Evolutionary conservation across 2,113 vertebrate species (phyloP).

Genomic region (Actenoides lindsayi): DNA sequence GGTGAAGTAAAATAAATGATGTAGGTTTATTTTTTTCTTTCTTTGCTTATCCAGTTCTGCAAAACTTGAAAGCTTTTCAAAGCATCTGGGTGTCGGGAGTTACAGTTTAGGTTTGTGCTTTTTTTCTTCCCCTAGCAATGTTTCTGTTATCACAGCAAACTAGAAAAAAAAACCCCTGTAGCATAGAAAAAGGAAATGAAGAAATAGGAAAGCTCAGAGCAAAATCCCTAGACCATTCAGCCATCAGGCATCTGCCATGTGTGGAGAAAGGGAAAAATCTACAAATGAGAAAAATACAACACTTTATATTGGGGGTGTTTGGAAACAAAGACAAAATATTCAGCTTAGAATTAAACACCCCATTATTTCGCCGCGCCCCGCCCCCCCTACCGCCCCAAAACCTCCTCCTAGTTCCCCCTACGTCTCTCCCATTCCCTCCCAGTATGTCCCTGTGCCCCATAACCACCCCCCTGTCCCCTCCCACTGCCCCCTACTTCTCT

Average conservation of each 20-base stretch:
- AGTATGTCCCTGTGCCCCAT: too few relatives aligned
- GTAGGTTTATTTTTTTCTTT: conserved; percentile 45
- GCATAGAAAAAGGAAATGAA: conserved; percentile 33
- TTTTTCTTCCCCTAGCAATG: conserved; percentile 8
- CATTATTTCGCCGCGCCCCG: too few relatives aligned
- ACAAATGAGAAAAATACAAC: not conserved
- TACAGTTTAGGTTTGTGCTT: conserved; percentile 35
- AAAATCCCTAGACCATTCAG: conserved; percentile 20
- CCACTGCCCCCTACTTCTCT: too few relatives aligned
- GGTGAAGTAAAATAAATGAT: conserved; percentile 46
- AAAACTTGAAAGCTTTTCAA: conserved; percentile 64
- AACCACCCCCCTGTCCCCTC: too few relatives aligned
- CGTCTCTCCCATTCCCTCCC: too few relatives aligned
- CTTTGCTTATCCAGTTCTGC: conserved; percentile 43
- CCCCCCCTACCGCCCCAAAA: too few relatives aligned
- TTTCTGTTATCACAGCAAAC: conserved; percentile 42
- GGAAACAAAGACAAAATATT: not conserved
- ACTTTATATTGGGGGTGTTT: not conserved
- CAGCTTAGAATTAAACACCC: not conserved
- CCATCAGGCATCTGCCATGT: not conserved
- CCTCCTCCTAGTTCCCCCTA: too few relatives aligned
- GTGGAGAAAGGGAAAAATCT: not conserved
- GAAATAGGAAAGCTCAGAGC: conserved; percentile 4
- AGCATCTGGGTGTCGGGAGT: conserved; percentile 20
- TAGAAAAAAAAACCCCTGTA: not conserved